A percentile compares a stretch with the other conserved stretches of the same genome.
phyloP scores from a whole-genome alignment of 2,113 vertebrate genomes.

The Oreochromis tanganicae region DNA sequence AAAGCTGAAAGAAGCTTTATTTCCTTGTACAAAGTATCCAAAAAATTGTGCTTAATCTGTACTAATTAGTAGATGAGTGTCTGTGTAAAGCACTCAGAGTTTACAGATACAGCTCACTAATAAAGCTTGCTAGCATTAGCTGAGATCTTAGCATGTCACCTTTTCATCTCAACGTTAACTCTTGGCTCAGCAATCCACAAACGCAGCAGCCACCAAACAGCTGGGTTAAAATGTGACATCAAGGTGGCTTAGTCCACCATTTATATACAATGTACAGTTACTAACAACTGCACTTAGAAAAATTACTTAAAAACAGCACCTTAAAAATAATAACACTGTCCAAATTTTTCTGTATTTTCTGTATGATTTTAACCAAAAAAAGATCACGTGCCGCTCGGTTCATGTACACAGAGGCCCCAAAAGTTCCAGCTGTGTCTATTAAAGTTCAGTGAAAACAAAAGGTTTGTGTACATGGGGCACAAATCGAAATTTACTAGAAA shows the following conservation, averaged over 20 bases:
- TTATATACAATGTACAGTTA: background rate
- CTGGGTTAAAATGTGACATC: background rate
- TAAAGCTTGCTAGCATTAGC: background rate
- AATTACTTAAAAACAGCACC: background rate
- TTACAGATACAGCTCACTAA: background rate
- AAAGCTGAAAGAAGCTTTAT: background rate
- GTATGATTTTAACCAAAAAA: background rate
- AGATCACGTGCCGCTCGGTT: background rate
- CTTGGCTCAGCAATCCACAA: too few relatives aligned
- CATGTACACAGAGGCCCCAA: background rate
- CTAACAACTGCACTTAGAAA: fast-evolving
- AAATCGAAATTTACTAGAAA: background rate
- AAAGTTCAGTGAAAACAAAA: background rate
- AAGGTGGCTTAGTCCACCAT: background rate
- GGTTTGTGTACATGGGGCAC: background rate
- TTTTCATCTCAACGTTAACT: too few relatives aligned
- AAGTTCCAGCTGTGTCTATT: background rate
- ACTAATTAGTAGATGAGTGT: background rate
- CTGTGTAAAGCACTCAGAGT: background rate
- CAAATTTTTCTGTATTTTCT: background rate
- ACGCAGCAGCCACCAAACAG: background rate
- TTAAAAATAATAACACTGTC: background rate
- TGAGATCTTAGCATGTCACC: too few relatives aligned
- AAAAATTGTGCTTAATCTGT: background rate
- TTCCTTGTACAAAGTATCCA: background rate